Conservation (phyloP, 2,888 invertebrate genomes). For the Chironomus tentans region DNA sequence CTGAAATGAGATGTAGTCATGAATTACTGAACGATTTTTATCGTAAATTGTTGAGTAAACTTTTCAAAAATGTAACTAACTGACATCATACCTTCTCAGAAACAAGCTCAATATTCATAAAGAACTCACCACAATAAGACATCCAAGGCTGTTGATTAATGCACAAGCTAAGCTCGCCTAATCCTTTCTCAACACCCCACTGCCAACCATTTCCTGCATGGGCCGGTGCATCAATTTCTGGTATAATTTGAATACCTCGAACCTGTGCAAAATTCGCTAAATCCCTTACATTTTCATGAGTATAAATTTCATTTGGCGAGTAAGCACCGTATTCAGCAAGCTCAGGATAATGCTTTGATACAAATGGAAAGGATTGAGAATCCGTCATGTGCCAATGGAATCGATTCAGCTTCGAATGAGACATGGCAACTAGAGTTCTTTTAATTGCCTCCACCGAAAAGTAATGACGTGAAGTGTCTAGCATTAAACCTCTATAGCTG, state of each 20-base stretch:
- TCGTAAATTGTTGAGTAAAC: no score
- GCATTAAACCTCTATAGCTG: conserved; percentile 70
- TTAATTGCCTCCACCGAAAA: conserved; percentile 64
- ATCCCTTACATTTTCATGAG: conserved; percentile 58
- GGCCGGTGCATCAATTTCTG: conserved; percentile 87
- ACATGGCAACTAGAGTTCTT: conserved; percentile 77
- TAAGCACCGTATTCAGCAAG: conserved; percentile 78
- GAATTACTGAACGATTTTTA: conserved; percentile 54
- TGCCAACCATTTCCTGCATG: conserved; percentile 83
- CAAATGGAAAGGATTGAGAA: conserved; percentile 86
- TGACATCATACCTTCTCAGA: no score
- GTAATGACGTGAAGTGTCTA: conserved; percentile 88
- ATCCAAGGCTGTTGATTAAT: conserved; percentile 74
- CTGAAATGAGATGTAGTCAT: conserved; percentile 50
- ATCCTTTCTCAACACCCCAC: conserved; percentile 65
- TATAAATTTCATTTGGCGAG: conserved; percentile 67
- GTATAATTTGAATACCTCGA: conserved; percentile 75
- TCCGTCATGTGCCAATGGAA: conserved; percentile 91
- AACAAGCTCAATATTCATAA: no score
- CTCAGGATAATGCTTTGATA: conserved; percentile 64
- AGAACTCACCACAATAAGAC: conserved; percentile 57
- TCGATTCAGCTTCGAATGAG: conserved; percentile 79
- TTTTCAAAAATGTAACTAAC: no score
- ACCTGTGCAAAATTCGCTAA: conserved; percentile 67
- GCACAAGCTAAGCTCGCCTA: conserved; percentile 71